These are phyloP conservation scores for Osmerus eperlanus DNA, from an alignment of 2,113 vertebrate genomes.

Conservation along the genomic window DNA sequence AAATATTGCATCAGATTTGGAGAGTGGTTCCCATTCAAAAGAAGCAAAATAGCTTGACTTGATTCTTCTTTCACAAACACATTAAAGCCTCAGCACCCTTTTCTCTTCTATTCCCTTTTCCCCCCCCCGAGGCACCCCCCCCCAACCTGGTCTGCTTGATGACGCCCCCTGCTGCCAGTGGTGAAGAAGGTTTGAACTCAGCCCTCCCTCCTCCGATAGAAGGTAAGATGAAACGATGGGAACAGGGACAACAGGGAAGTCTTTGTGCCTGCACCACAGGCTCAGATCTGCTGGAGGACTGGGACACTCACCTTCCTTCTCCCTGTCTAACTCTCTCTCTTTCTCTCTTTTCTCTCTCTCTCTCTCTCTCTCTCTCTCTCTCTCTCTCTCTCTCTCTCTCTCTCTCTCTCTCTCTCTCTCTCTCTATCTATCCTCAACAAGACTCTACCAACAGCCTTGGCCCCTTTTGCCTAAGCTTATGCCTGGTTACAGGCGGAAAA, in stretches of 20 bases:
- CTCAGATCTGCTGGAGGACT: conserved; percentile 20
- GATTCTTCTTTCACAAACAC: neutral
- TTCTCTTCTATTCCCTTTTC: neutral
- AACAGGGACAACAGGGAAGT: conserved; percentile 17
- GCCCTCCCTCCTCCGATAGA: neutral
- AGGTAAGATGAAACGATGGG: neutral
- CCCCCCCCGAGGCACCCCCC: conserved; percentile 7
- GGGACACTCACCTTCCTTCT: neutral
- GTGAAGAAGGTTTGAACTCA: conserved; percentile 19
- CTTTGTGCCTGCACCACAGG: conserved; percentile 9
- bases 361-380: neutral
- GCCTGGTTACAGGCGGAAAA: too few relatives aligned
- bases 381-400: neutral
- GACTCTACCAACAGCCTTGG: neutral
- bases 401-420: neutral
- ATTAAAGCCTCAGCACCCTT: neutral
- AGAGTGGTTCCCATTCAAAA: conserved; percentile 40
- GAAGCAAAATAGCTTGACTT: conserved; percentile 6
- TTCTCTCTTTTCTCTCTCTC: neutral
- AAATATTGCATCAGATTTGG: conserved; percentile 64
- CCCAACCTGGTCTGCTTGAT: conserved; percentile 30
- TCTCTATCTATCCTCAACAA: neutral
- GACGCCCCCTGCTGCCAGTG: conserved; percentile 53
- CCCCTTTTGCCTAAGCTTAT: too few relatives aligned
- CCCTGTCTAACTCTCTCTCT: neutral